These are phyloP conservation scores for Calliphora vomitoria DNA, from an alignment of 2,888 invertebrate species.

Conservation along the genomic window DNA sequence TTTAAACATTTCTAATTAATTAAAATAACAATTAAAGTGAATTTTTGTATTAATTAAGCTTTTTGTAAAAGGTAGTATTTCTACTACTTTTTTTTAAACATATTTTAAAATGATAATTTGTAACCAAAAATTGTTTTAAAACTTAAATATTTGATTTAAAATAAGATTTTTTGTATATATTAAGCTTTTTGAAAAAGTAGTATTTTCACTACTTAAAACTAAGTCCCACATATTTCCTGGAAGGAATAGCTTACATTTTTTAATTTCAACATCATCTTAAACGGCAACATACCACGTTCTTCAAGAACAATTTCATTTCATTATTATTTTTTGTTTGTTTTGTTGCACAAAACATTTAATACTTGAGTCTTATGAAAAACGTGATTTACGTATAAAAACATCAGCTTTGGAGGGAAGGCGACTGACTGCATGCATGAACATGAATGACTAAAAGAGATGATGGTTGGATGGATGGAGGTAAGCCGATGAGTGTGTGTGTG, in stretches of 20 bases:
- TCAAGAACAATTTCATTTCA: conserved; percentile 19
- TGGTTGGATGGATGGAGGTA: neutral
- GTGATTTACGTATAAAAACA: conserved; percentile 68
- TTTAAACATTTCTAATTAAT: too few relatives aligned
- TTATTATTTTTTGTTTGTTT: neutral
- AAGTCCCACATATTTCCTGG: neutral
- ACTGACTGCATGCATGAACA: neutral
- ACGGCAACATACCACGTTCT: conserved; percentile 15
- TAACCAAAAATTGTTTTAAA: too few relatives aligned
- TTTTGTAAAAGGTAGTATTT: too few relatives aligned
- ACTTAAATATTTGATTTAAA: too few relatives aligned
- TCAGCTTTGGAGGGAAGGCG: conserved; percentile 38
- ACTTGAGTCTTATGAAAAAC: conserved; percentile 56
- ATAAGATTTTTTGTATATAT: too few relatives aligned
- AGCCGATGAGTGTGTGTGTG: neutral
- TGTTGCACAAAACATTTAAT: conserved; percentile 31
- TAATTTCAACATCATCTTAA: neutral
- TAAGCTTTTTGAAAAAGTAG: too few relatives aligned
- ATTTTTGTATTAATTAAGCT: too few relatives aligned
- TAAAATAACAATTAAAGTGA: too few relatives aligned
- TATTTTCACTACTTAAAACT: neutral
- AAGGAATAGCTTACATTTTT: neutral
- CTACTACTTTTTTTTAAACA: too few relatives aligned
- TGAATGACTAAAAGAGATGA: conserved; percentile 42
- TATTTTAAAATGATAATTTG: too few relatives aligned